Percentiles rank a stretch among this genome's conserved stretches.
Conservation (phyloP, 2,797 vertebrate genomes). For the Pseudomugil gertrudae region DNA sequence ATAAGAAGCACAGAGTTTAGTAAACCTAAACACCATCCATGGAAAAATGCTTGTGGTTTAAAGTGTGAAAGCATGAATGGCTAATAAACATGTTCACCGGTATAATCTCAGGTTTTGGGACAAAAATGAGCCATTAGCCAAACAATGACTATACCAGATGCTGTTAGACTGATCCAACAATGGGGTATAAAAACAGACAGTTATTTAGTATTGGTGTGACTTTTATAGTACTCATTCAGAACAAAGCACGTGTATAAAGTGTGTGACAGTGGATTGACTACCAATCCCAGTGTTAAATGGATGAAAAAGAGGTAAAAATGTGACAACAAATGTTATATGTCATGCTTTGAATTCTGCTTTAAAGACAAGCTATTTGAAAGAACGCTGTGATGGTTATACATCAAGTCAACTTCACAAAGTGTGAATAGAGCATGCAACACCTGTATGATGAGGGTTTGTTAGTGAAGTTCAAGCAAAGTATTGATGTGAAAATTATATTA, state of each 20-base stretch:
- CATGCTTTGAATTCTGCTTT: conserved; percentile 11
- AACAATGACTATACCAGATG: background rate
- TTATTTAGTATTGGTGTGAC: background rate
- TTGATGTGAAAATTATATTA: background rate
- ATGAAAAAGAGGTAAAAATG: background rate
- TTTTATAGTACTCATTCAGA: background rate
- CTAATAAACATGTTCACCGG: background rate
- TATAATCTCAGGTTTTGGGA: background rate
- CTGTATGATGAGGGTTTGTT: no score
- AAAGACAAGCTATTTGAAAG: background rate
- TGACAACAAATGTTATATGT: conserved; percentile 5
- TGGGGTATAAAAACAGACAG: background rate
- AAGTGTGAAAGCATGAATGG: conserved; percentile 6
- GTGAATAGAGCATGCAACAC: background rate
- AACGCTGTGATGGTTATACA: background rate
- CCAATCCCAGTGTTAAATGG: background rate
- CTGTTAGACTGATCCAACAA: background rate
- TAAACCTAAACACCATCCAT: background rate
- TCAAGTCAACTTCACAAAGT: background rate
- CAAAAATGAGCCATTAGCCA: background rate
- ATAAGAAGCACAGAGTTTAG: background rate
- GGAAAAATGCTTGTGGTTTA: background rate
- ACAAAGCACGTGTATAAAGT: no score
- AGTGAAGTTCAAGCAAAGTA: no score
- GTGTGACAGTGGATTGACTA: background rate